A percentile compares a stretch with the other conserved stretches of the same genome.
Evolutionary conservation across 2,797 vertebrate genomes (phyloP).

Genomic region (Microhierax caerulescens): DNA sequence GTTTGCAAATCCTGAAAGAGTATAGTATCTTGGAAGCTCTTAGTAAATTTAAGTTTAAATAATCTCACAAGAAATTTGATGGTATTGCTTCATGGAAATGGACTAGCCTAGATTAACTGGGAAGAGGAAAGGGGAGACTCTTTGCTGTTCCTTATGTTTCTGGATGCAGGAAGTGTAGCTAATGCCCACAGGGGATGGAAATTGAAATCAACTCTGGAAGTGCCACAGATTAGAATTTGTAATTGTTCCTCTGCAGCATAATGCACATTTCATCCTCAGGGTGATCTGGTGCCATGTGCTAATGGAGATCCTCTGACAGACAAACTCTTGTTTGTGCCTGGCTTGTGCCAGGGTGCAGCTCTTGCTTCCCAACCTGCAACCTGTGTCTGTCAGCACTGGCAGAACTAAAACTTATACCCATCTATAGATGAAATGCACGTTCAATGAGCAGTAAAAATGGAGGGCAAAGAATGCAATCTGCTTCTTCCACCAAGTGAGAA

Average conservation of each 20-base stretch:
- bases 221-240: neutral
- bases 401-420: neutral
- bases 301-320: neutral
- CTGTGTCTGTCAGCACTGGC: neutral
- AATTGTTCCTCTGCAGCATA: neutral
- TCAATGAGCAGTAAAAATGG: neutral
- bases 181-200: neutral
- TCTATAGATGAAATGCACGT: neutral
- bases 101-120: neutral
- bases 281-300: neutral
- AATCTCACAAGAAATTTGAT: neutral
- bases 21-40: neutral
- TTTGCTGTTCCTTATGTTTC: neutral
- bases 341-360: neutral
- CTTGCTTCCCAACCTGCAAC: neutral
- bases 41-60: neutral
- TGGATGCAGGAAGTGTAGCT: neutral
- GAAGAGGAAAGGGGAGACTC: neutral
- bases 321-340: neutral
- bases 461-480: neutral
- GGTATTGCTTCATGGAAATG: neutral
- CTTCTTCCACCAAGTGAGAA: neutral
- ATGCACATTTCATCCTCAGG: neutral
- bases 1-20: neutral
- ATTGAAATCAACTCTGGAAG: neutral